A percentile compares a stretch with the other conserved stretches of the same genome.
Evolutionary conservation across 1,140 invertebrate genomes (phyloP).

Genomic region (Helicoverpa zea): DNA sequence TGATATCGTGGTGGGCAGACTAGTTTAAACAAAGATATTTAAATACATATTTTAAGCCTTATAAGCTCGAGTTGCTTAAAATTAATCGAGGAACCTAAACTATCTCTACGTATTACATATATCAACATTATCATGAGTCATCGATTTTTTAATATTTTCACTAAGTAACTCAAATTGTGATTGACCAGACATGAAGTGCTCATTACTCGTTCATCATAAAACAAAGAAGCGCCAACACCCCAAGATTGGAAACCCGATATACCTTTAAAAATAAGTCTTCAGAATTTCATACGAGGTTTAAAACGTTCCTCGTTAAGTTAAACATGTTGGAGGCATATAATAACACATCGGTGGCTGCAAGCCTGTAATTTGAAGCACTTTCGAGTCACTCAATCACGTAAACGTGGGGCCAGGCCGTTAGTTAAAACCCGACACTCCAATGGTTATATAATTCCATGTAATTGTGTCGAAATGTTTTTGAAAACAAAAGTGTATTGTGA

Average conservation of each 20-base stretch:
- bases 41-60: not conserved
- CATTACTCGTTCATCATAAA: not conserved
- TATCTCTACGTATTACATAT: not conserved
- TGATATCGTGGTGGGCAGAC: not conserved
- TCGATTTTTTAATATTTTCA: no score
- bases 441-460: constrained; percentile 46
- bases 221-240: not conserved
- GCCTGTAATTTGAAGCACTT: constrained; percentile 76
- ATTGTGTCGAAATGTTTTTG: constrained; percentile 43
- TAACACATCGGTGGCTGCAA: constrained; percentile 60
- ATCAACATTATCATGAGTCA: no score
- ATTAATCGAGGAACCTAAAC: not conserved
- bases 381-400: constrained; percentile 71
- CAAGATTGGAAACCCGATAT: constrained; percentile 18
- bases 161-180: no score
- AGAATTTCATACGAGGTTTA: constrained; percentile 35
- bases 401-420: constrained; percentile 51
- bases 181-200: not conserved
- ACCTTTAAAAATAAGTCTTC: constrained; percentile 52
- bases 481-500: constrained; percentile 49
- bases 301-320: constrained; percentile 57
- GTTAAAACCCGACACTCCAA: constrained; percentile 29
- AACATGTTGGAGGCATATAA: constrained; percentile 63
- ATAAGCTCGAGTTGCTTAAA: not conserved
- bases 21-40: not conserved